Evolutionary conservation across 1,140 invertebrate genomes (phyloP), one percentile per base, ranked within the genome.

Genomic region (Drosophila insularis): DNA sequence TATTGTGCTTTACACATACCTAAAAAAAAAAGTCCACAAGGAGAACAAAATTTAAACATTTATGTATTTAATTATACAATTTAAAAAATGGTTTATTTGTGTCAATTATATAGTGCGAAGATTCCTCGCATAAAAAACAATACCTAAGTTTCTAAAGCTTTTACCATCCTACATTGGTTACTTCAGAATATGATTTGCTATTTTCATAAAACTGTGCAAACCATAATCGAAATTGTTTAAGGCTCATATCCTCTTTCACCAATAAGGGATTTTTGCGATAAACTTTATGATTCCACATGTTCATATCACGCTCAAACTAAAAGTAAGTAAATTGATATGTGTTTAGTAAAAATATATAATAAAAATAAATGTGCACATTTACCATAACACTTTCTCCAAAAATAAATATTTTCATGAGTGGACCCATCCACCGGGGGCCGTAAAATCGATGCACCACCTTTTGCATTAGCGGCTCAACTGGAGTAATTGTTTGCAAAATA

Each of bases 271-370:
- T 94, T 53, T 93, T 94, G 0, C 95, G 90, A 90, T 95, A 98
- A 40, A 93, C 94, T 86, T 98, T 98, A 92, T 96, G 95, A 85
- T 98, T 98, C 98, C 98, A 98, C 4, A 98, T 95, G 65, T 94
- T 93, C 0, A 98, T 95, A 85, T 98, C 98, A 2, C 97, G 93
- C 89, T 97, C 95, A 82, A 98, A 95, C 96, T 97, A 69, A 6
- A 93, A 93, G 75, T 13, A n/a, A 40, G 61, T 13, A 46, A 14
- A 27, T 27, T 5, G 5, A 27, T 5, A 0, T 2, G 4, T 27
- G 27, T 27, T 27, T 27, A 27, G 5, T 27, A 27, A 27, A 5
- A 27, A 6, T 6, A 5, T 0, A 27, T 55, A 32, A 10, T 53
- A 1, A 63, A 0, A 21, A 50, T 27, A 21, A 31, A 55, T 37